Evolutionary conservation across 2,888 invertebrate genomes (phyloP).

Genomic region (Hermaeophaga mercurialis): DNA sequence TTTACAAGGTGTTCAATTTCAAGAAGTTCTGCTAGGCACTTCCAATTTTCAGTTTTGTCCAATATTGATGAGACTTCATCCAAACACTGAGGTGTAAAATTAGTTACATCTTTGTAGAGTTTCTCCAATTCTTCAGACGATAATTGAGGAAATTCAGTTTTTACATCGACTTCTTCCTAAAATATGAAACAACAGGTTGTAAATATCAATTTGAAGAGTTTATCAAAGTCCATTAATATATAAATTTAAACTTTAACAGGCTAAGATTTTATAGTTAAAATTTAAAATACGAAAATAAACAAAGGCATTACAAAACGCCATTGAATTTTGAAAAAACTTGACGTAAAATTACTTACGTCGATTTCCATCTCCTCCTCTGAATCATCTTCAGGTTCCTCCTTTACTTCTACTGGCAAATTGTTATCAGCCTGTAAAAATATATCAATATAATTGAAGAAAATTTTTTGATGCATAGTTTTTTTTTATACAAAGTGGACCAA

Average conservation of each 20-base stretch:
- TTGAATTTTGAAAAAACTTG: no score
- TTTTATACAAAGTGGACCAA: no score
- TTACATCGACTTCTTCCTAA: slow-evolving; percentile 40
- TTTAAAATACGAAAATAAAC: no score
- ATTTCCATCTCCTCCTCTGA: slow-evolving; percentile 49
- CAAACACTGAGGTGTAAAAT: slow-evolving; percentile 52
- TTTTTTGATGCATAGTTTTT: no score
- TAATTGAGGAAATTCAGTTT: slow-evolving; percentile 40
- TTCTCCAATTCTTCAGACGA: slow-evolving; percentile 48
- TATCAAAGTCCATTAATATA: no score
- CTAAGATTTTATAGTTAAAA: no score
- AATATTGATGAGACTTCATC: slow-evolving; percentile 60
- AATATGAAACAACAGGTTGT: slow-evolving; percentile 9
- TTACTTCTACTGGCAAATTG: slow-evolving; percentile 59
- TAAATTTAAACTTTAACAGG: no score
- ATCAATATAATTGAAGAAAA: slow-evolving; percentile 7
- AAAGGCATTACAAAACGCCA: no score
- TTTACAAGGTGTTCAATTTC: slow-evolving; percentile 59
- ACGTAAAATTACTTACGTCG: slow-evolving; percentile 31
- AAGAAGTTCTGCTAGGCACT: slow-evolving; percentile 62
- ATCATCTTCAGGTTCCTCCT: slow-evolving; percentile 59
- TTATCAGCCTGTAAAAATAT: slow-evolving; percentile 51
- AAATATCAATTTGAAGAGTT: no score
- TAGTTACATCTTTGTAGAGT: slow-evolving; percentile 40
- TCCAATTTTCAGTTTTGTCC: slow-evolving; percentile 66